Evolutionary conservation across 2,888 invertebrate species (phyloP).

Genomic region (Pseudoips prasinana): DNA sequence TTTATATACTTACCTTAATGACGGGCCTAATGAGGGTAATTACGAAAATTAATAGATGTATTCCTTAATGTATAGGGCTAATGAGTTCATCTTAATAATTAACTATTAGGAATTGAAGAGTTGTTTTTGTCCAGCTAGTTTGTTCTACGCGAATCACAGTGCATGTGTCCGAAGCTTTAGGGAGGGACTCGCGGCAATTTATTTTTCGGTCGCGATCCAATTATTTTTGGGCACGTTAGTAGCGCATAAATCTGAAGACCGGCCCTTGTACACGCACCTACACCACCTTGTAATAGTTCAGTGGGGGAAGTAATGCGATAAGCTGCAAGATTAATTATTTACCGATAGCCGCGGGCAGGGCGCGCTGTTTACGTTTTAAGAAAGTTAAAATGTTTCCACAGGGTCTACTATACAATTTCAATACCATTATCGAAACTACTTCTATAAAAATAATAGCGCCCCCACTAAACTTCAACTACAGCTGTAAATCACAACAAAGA

Average conservation of each 20-base stretch:
- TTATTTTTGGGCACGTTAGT: constrained; percentile 76
- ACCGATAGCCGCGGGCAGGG: constrained; percentile 22
- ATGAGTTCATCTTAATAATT: no score
- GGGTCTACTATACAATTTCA: no score
- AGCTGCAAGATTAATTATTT: constrained; percentile 50
- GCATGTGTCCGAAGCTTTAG: constrained; percentile 6
- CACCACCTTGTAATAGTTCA: constrained; percentile 44
- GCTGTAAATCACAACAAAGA: no score
- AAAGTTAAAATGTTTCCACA: constrained; percentile 25
- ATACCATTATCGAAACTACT: background rate
- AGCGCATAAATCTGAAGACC: constrained; percentile 63
- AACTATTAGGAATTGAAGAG: no score
- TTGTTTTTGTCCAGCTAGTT: no score
- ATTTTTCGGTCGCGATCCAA: constrained; percentile 76
- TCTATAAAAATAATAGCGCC: no score
- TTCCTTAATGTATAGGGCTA: no score
- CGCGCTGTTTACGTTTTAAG: constrained; percentile 27
- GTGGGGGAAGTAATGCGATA: constrained; percentile 51
- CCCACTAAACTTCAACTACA: no score
- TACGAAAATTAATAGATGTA: no score
- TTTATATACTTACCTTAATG: no score
- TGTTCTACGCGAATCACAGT: no score
- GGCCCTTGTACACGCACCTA: constrained; percentile 44
- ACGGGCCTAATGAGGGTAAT: no score
- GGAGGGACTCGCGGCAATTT: constrained; percentile 57